phyloP scores from a whole-genome alignment of 1,140 invertebrate genomes.

The Ceratina japonica region DNA sequence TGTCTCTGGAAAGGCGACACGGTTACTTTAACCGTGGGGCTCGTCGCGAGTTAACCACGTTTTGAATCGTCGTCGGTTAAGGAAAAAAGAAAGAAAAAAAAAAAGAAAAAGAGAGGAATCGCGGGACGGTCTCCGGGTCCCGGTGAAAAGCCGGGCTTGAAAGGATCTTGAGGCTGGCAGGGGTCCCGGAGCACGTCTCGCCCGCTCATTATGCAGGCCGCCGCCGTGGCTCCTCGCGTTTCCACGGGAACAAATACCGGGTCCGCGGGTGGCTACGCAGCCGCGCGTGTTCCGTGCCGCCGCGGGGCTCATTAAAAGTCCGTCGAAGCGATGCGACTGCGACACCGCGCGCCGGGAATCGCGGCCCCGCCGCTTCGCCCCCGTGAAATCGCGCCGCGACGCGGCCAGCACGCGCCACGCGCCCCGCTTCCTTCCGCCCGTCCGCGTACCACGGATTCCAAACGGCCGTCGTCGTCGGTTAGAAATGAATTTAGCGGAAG shows the following conservation, averaged over 20 bases:
- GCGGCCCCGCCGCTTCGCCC: not conserved
- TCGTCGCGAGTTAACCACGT: conserved; percentile 18
- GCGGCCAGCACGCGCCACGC: conserved; percentile 13
- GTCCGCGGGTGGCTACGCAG: conserved; percentile 16
- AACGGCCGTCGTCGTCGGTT: too few species aligned
- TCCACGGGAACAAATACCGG: conserved; percentile 45
- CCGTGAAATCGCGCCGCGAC: conserved; percentile 36
- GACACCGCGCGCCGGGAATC: not conserved
- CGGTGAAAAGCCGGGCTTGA: conserved; percentile 7
- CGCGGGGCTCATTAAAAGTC: conserved; percentile 42
- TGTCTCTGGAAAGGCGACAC: not conserved
- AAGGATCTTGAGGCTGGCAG: conserved; percentile 20
- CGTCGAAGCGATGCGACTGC: conserved; percentile 15
- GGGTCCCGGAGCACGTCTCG: conserved; percentile 15
- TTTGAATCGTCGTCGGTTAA: conserved; percentile 4
- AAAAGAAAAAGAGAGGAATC: not conserved
- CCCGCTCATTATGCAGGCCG: conserved; percentile 27
- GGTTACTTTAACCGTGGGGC: not conserved
- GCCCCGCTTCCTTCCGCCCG: not conserved
- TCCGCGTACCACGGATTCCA: too few species aligned
- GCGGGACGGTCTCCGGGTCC: not conserved
- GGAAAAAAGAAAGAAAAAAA: not conserved
- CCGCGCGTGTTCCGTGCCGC: conserved; percentile 1
- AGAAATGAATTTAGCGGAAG: too few species aligned
- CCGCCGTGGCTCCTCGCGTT: conserved; percentile 18